Percentiles rank a stretch among this genome's conserved stretches.
phyloP scores from a whole-genome alignment of 2,888 invertebrate genomes.

The Drosophila bunnanda region DNA sequence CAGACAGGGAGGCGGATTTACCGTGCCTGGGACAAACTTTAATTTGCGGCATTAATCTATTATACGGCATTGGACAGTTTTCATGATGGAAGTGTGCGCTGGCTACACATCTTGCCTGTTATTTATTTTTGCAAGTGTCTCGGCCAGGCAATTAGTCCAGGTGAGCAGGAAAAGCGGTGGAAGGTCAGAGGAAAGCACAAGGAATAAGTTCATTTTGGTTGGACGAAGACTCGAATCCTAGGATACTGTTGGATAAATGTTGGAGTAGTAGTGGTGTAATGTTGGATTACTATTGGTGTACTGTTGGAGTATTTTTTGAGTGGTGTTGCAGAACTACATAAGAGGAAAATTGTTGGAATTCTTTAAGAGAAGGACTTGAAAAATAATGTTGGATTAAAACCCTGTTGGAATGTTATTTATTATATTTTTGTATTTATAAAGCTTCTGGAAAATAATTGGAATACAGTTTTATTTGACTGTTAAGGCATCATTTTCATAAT shows the following conservation, averaged over 20 bases:
- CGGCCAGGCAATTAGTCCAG: slow-evolving; percentile 23
- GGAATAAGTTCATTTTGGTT: background rate
- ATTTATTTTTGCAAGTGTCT: slow-evolving; percentile 27
- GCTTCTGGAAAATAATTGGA: too few relatives aligned
- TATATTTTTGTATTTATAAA: too few relatives aligned
- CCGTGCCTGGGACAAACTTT: slow-evolving; percentile 18
- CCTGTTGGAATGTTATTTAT: too few relatives aligned
- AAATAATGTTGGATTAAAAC: too few relatives aligned
- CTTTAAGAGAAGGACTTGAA: too few relatives aligned
- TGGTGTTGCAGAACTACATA: too few relatives aligned
- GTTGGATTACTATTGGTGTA: background rate
- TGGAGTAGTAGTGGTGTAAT: background rate
- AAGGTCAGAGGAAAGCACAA: background rate
- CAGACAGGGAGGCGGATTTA: background rate
- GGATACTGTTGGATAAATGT: background rate
- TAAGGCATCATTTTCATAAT: too few relatives aligned
- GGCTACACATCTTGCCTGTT: slow-evolving; percentile 16
- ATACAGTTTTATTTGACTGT: too few relatives aligned
- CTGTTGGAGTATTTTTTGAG: background rate
- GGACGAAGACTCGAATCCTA: background rate
- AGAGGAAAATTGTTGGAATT: too few relatives aligned
- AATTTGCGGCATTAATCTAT: slow-evolving; percentile 41
- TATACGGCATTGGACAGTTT: slow-evolving; percentile 22
- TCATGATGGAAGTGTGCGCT: slow-evolving; percentile 19
- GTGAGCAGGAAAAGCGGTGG: background rate